Conservation (phyloP, 2,888 invertebrate species). For the Colostygia pectinataria region DNA sequence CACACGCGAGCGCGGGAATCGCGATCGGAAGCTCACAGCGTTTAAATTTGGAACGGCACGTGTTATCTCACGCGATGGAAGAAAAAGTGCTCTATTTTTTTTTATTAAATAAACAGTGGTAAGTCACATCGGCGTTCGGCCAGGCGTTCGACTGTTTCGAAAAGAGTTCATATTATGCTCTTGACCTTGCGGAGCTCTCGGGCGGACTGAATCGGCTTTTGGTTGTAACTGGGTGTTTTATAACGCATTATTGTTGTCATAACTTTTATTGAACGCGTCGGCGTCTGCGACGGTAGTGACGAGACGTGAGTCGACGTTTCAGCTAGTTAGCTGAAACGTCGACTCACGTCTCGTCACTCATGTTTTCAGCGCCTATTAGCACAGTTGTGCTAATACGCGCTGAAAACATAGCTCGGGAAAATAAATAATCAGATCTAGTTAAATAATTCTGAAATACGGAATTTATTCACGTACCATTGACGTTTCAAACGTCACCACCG, state of each 20-base stretch:
- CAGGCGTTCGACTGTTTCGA: conserved; percentile 65
- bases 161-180: conserved; percentile 68
- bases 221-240: conserved; percentile 71
- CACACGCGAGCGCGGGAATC: conserved; percentile 47
- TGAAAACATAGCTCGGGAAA: too few species aligned
- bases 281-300: conserved; percentile 25
- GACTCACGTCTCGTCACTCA: too few species aligned
- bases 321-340: conserved; percentile 3
- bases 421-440: too few species aligned
- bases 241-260: conserved; percentile 77
- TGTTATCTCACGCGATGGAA: conserved; percentile 38
- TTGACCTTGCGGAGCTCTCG: conserved; percentile 76
- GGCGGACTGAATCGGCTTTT: conserved; percentile 73
- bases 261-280: conserved; percentile 61
- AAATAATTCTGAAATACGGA: too few species aligned
- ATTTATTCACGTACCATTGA: too few species aligned
- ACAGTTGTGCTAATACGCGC: too few species aligned
- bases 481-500: too few species aligned
- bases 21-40: conserved; percentile 41
- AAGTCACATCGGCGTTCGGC: conserved; percentile 59
- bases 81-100: conserved; percentile 38
- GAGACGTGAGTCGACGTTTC: conserved; percentile 9
- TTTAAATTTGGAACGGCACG: conserved; percentile 64
- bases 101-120: conserved; percentile 39
- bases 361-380: too few species aligned